Evolutionary conservation across 2,888 invertebrate species (phyloP).

Genomic region (Meteorus cinctellus): DNA sequence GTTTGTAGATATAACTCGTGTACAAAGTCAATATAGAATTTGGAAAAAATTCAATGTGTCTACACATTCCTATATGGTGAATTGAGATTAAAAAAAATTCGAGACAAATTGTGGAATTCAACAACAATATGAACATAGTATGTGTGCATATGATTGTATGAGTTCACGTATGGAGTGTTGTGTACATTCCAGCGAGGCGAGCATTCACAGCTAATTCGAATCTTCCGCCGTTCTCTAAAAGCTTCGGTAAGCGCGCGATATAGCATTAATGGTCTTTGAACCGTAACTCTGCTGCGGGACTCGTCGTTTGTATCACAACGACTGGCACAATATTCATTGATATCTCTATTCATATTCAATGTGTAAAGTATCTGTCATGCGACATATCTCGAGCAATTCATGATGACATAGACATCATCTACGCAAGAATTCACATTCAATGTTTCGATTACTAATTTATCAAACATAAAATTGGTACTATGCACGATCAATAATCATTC

Average conservation of each 20-base stretch:
- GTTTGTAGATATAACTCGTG: background rate
- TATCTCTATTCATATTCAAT: background rate
- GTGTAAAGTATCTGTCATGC: background rate
- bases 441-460: background rate
- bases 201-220: background rate
- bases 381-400: slow-evolving; percentile 1
- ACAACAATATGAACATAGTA: background rate
- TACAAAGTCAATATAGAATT: background rate
- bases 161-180: background rate
- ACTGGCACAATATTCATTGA: background rate
- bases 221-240: slow-evolving; percentile 1
- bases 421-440: background rate
- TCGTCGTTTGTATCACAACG: background rate
- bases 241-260: background rate
- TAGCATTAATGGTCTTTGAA: slow-evolving; percentile 7
- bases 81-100: background rate
- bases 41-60: background rate
- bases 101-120: slow-evolving; percentile 1
- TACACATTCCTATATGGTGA: background rate
- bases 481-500: background rate
- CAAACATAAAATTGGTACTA: background rate
- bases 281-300: background rate
- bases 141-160: background rate
- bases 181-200: background rate
- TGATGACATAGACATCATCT: background rate